Evolutionary conservation across 1,140 invertebrate species (phyloP).

Genomic region (Atta colombica): DNA sequence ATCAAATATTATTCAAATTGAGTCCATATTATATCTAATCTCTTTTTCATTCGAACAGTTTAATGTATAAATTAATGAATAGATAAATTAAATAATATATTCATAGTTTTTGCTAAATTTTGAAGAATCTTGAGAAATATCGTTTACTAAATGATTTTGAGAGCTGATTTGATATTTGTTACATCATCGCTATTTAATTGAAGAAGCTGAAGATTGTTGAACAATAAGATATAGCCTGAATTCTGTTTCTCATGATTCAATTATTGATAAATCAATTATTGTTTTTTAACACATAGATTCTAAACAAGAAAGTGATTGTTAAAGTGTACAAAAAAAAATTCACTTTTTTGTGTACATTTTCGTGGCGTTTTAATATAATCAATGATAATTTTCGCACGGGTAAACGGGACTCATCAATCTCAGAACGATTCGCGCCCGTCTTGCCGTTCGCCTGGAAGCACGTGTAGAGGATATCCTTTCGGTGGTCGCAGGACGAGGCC

Average conservation of each 20-base stretch:
- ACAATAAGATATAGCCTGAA: too few species aligned
- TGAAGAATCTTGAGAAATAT: background rate
- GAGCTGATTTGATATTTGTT: background rate
- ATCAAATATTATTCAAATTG: too few species aligned
- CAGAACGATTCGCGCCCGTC: conserved; percentile 23
- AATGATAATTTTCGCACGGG: conserved; percentile 8
- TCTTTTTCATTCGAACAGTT: too few species aligned
- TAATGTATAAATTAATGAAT: too few species aligned
- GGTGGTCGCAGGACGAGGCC: conserved; percentile 49
- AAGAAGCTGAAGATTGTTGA: too few species aligned
- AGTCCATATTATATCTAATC: too few species aligned
- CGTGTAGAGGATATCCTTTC: conserved; percentile 35
- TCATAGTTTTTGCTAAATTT: too few species aligned
- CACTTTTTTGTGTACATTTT: background rate
- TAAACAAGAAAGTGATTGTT: background rate
- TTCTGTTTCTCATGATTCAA: too few species aligned
- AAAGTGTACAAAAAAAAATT: background rate
- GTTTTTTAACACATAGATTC: background rate
- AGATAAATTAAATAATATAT: too few species aligned
- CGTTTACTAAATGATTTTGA: background rate
- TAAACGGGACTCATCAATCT: background rate
- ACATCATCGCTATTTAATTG: background rate
- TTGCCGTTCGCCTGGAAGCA: conserved; percentile 43
- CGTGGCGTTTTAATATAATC: background rate
- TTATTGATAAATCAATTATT: too few species aligned